Conservation (phyloP, 2,797 vertebrate genomes). For the Hybognathus amarus region DNA sequence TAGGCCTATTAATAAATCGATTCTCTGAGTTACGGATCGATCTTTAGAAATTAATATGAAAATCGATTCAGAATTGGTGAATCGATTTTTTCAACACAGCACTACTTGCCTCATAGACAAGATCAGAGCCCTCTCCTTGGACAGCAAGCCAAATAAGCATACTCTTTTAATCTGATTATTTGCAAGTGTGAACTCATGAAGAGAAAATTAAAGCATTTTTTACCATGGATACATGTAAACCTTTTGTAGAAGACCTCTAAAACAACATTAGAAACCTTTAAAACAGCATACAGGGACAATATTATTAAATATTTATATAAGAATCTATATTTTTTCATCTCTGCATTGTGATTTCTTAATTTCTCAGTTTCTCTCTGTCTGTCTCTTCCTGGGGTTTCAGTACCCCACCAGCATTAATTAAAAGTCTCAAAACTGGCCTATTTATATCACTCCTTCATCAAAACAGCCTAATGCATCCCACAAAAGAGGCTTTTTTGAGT, state of each 20-base stretch:
- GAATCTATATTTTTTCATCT: not conserved
- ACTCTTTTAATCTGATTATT: no score
- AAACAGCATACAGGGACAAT: not conserved
- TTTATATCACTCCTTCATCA: constrained; percentile 68
- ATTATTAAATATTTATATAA: not conserved
- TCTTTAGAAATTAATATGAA: no score
- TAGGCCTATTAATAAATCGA: no score
- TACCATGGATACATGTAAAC: not conserved
- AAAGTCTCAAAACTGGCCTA: constrained; percentile 62
- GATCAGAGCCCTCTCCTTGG: no score
- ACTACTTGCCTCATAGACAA: no score
- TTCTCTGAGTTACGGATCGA: no score
- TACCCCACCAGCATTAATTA: constrained; percentile 62
- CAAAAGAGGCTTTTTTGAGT: constrained; percentile 45
- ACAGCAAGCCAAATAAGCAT: no score
- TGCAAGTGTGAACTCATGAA: no score
- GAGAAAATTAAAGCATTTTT: not conserved
- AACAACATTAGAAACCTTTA: not conserved
- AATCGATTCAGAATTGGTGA: no score
- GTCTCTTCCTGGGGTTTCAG: constrained; percentile 39
- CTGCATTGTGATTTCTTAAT: not conserved
- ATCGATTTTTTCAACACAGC: no score
- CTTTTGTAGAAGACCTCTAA: no score
- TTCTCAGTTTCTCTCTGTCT: constrained; percentile 20
- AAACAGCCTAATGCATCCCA: constrained; percentile 66